Evolutionary conservation across 2,113 vertebrate species (phyloP).

Genomic region (Alethe diademata): DNA sequence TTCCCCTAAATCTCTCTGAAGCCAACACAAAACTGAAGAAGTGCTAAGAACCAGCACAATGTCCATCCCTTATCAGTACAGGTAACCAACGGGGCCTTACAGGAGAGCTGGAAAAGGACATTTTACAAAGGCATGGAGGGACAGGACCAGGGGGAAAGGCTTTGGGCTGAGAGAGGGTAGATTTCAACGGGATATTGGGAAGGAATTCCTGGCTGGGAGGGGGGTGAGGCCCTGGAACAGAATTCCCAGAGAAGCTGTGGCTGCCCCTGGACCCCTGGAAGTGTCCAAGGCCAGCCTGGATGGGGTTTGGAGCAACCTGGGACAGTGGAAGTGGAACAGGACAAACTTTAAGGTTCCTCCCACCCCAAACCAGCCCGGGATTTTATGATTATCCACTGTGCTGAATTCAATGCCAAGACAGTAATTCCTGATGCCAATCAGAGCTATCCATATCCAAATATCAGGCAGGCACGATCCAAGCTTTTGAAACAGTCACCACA

Average conservation of each 20-base stretch:
- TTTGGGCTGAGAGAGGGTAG: background rate
- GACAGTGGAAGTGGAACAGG: fast-evolving
- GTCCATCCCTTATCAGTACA: background rate
- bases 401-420: background rate
- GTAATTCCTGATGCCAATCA: background rate
- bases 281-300: background rate
- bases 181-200: background rate
- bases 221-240: fast-evolving
- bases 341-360: background rate
- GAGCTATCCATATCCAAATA: background rate
- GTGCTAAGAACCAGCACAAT: background rate
- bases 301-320: fast-evolving
- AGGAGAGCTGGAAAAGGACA: background rate
- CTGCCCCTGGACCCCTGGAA: background rate
- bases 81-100: too few relatives aligned
- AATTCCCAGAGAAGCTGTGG: background rate
- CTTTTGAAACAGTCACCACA: background rate
- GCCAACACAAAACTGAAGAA: background rate
- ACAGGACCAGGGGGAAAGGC: background rate
- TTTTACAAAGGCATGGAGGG: background rate
- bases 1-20: background rate
- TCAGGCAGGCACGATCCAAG: background rate
- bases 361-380: background rate
- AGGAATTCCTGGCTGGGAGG: fast-evolving
- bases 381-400: background rate